Percentiles rank a stretch among this genome's conserved stretches.
Evolutionary conservation across 2,113 vertebrate species (phyloP).

Genomic region (Cavia porcellus): DNA sequence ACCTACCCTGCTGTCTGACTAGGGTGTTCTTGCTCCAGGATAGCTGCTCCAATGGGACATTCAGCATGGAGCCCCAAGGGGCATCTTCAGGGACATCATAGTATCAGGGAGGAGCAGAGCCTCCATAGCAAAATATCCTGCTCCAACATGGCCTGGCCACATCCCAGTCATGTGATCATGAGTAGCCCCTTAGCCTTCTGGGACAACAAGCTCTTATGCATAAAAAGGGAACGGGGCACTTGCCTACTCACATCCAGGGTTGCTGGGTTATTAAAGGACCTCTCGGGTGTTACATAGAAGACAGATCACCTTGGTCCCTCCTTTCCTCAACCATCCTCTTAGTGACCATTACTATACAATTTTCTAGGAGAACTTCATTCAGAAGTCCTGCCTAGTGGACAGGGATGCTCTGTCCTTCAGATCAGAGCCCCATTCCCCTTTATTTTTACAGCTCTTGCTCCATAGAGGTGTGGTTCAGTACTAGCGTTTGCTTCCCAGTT

Average conservation of each 20-base stretch:
- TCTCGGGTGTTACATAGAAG: background rate
- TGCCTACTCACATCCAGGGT: background rate
- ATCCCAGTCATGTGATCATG: fast-evolving
- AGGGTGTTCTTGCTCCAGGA: background rate
- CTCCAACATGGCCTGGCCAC: background rate
- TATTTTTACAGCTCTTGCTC: background rate
- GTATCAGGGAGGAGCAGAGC: background rate
- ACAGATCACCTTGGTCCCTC: background rate
- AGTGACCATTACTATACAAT: background rate
- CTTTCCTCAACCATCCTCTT: background rate
- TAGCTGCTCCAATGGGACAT: fast-evolving
- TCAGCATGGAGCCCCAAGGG: background rate
- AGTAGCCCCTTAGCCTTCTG: background rate
- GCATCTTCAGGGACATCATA: fast-evolving
- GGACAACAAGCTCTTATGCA: background rate
- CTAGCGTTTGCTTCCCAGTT: background rate
- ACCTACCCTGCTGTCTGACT: background rate
- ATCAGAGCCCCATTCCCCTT: background rate
- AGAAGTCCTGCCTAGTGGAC: background rate
- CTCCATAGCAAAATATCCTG: background rate
- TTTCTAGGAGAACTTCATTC: background rate
- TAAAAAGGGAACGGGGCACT: background rate
- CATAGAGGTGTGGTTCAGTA: background rate
- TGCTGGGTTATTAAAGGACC: background rate
- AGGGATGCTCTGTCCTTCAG: background rate